Base-by-base conservation (phyloP, 2,113 vertebrate genomes). In the Pollachius pollachius region DNA sequence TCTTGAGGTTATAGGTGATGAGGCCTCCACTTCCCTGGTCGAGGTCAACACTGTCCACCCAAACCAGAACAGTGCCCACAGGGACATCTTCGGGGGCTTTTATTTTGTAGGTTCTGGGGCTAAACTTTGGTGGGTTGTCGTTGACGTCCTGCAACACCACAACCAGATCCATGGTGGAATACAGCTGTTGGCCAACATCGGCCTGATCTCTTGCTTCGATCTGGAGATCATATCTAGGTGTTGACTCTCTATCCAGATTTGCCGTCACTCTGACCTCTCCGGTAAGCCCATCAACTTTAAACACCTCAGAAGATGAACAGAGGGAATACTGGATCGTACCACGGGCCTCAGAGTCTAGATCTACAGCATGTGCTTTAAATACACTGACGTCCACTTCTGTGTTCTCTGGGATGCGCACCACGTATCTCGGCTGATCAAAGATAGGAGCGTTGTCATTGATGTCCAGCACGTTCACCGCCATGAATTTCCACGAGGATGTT, bases 51-150 rank as follows among this genome's bases (percentile, higher is more conserved):
- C 93, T 94, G 80, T 99, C 96, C 69, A 98, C 78, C 89, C 98
- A 98, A 0, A 95, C 85, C 0, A 99, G 80, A 13, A 94, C 64
- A 0, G 94, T 94, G 1, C 95, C 96, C 2, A 91, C 77, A 0
- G 96, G 96, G 21, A 96, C 69, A 71, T 99, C 97, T 70, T 99
- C 97, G 0, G 94, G 94, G 76, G 96, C 91, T 81, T 94, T 96
- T 69, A 97, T 88, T 6, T 80, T 93, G 85, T 92, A 94, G 70
- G 90, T 21, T 60, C 89, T 90, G 52, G 94, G 94, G 54, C 92
- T 77, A 77, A 98, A 99, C 41, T 90, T 94, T 0, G 97, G 97
- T 13, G 94, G 88, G 74, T 97, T 96, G 88, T 99, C 97, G 19
- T 99, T 99, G 15, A 92, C 72, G 70, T 99, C 97, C 74, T 94